phyloP scores from a whole-genome alignment of 35 echinoderm and acorn worm species.

The Stichopus chloronotus region DNA sequence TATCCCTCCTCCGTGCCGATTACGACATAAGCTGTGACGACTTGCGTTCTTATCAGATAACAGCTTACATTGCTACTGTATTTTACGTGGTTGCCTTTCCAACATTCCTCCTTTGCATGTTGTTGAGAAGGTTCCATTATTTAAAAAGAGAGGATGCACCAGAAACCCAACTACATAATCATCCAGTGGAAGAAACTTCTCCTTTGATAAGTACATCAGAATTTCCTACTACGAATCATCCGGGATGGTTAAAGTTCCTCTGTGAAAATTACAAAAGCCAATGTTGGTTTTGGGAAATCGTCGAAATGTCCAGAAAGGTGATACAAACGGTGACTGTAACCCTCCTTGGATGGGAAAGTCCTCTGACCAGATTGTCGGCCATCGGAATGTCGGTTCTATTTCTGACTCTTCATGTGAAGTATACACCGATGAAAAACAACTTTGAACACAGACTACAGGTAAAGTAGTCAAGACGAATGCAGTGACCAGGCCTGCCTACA shows the following conservation, averaged over 20 bases:
- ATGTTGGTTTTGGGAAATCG: conserved; percentile 72
- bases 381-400: conserved; percentile 49
- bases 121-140: neutral
- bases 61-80: conserved; percentile 15
- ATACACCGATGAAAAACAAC: conserved; percentile 30
- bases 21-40: conserved; percentile 36
- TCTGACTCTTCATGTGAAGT: conserved; percentile 42
- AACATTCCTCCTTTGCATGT: neutral
- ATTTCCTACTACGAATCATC: neutral
- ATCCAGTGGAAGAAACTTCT: neutral
- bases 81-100: conserved; percentile 55
- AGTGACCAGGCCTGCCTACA: neutral
- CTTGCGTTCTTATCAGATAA: neutral
- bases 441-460: conserved; percentile 61
- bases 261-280: conserved; percentile 69
- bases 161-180: neutral
- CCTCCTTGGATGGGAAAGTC: conserved; percentile 45
- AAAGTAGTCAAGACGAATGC: neutral
- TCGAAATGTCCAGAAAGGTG: conserved; percentile 59
- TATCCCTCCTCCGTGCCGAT: conserved; percentile 41
- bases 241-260: conserved; percentile 37
- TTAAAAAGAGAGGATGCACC: neutral
- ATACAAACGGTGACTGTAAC: conserved; percentile 22
- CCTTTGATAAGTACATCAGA: neutral
- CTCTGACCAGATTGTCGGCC: neutral